Conservation (phyloP, 2,113 vertebrate species). For the Ceyx margarethae region DNA sequence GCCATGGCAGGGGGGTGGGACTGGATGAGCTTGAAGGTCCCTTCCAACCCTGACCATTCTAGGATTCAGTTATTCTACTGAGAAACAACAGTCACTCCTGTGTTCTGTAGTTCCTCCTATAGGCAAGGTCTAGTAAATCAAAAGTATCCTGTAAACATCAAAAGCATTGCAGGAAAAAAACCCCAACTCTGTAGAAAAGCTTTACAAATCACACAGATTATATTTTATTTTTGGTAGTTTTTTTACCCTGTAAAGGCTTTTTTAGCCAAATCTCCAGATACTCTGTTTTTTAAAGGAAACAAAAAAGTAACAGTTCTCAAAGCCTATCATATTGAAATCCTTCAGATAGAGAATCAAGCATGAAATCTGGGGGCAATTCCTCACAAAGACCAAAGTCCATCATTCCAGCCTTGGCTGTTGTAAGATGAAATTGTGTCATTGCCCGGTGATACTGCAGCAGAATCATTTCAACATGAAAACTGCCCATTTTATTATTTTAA, state of each 20-base stretch:
- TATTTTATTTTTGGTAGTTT: not conserved
- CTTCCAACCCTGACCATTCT: too few species aligned
- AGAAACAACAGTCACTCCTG: conserved; percentile 17
- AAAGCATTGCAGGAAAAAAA: not conserved
- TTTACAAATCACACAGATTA: not conserved
- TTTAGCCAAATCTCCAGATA: not conserved
- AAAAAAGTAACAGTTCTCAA: not conserved
- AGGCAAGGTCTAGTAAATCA: not conserved
- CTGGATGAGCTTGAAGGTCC: too few species aligned
- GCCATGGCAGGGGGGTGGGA: too few species aligned
- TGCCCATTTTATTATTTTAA: not conserved
- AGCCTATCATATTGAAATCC: not conserved
- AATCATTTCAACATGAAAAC: not conserved
- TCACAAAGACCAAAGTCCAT: not conserved
- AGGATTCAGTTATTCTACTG: not conserved
- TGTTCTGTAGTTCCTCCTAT: conserved; percentile 37
- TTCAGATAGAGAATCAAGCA: not conserved
- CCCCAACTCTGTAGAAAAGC: not conserved
- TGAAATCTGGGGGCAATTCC: not conserved
- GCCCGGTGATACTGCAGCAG: not conserved
- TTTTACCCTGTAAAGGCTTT: not conserved
- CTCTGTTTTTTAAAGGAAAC: not conserved
- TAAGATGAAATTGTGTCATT: not conserved
- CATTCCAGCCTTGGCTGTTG: not conserved
- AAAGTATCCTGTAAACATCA: not conserved